Conservation (phyloP, 2,113 vertebrate genomes). For the Neolamprologus devosi region DNA sequence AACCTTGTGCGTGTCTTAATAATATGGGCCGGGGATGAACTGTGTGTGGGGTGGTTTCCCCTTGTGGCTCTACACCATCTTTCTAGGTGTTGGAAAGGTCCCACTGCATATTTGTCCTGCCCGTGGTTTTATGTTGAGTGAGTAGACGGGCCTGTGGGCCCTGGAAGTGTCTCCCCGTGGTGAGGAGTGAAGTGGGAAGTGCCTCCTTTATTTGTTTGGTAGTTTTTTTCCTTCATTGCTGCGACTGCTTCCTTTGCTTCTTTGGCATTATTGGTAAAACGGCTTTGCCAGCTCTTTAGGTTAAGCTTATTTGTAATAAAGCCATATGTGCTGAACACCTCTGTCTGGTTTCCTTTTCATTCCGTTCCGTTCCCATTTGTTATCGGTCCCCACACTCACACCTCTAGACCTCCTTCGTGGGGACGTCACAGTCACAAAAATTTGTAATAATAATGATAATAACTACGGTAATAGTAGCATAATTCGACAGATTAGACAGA, state of each 20-base stretch:
- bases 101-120: background rate
- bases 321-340: background rate
- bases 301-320: background rate
- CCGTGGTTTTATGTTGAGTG: background rate
- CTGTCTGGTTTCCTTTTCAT: background rate
- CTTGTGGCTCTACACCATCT: background rate
- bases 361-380: rapidly evolving
- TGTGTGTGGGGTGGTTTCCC: background rate
- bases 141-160: background rate
- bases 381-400: background rate
- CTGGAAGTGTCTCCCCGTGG: rapidly evolving
- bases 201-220: background rate
- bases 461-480: background rate
- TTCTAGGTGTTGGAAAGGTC: background rate
- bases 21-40: rapidly evolving
- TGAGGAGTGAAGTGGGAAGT: background rate
- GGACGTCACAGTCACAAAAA: background rate
- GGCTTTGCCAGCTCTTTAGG: background rate
- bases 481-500: background rate
- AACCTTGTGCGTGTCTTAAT: too few relatives aligned
- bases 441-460: background rate
- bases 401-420: background rate
- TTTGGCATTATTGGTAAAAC: background rate
- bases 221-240: rapidly evolving
- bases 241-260: background rate